Evolutionary conservation across 2,888 invertebrate genomes (phyloP).

Genomic region (Acleris literana): DNA sequence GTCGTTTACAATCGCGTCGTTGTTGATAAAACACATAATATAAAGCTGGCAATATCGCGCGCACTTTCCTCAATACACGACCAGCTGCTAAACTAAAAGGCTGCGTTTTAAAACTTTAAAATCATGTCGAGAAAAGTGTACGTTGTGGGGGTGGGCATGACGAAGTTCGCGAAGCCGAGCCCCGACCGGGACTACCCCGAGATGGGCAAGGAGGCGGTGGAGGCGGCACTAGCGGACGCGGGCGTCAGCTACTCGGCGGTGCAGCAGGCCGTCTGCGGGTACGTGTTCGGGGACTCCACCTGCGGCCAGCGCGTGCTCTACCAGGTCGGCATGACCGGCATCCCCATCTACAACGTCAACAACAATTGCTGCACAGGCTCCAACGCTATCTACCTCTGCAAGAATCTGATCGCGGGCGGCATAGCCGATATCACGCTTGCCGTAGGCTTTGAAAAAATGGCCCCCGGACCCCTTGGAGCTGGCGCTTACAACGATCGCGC

Average conservation of each 20-base stretch:
- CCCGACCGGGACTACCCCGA: constrained; percentile 96
- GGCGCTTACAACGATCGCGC: constrained; percentile 91
- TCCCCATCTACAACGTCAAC: constrained; percentile 98
- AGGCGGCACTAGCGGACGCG: constrained; percentile 93
- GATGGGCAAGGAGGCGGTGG: constrained; percentile 96
- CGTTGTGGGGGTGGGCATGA: constrained; percentile 98
- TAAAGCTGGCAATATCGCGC: neutral
- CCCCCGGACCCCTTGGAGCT: constrained; percentile 91
- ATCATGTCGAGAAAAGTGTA: constrained; percentile 86
- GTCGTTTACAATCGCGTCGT: no score
- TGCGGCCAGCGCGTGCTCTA: constrained; percentile 97
- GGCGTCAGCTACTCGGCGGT: constrained; percentile 89
- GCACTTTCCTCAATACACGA: neutral
- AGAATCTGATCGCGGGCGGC: constrained; percentile 96
- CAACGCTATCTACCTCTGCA: constrained; percentile 94
- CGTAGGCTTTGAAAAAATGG: constrained; percentile 99
- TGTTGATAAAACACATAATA: no score
- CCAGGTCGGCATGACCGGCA: constrained; percentile 97
- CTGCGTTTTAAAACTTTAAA: neutral
- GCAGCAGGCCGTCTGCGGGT: constrained; percentile 95
- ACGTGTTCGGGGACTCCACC: constrained; percentile 97
- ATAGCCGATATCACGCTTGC: constrained; percentile 94
- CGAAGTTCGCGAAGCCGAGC: constrained; percentile 98
- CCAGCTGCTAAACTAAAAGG: neutral
- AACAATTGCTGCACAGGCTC: constrained; percentile 99